These are phyloP conservation scores for Rotaria macrura DNA, from an alignment of 2,888 invertebrate genomes.

Conservation along the genomic window DNA sequence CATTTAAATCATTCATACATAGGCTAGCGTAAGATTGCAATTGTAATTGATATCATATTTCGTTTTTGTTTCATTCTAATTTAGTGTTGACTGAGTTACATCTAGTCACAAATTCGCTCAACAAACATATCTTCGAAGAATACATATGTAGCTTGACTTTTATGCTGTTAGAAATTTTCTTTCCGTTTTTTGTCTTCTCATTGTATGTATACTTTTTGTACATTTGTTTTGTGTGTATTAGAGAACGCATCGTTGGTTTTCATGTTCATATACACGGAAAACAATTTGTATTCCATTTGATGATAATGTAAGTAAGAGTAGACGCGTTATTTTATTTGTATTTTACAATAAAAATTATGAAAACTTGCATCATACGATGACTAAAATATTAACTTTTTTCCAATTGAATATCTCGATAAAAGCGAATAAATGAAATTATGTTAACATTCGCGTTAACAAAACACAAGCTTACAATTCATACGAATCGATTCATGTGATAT, in stretches of 20 bases:
- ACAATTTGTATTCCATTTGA: too few species aligned
- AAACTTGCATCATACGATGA: not conserved
- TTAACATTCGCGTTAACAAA: too few species aligned
- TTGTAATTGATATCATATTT: not conserved
- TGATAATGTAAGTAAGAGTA: not conserved
- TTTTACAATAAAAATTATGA: not conserved
- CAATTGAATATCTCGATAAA: too few species aligned
- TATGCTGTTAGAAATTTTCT: too few species aligned
- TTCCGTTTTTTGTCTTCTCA: too few species aligned
- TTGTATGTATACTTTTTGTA: not conserved
- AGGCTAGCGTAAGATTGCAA: not conserved
- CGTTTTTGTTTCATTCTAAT: not conserved
- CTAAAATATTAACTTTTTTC: too few species aligned
- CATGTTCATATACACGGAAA: not conserved
- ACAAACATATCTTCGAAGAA: too few species aligned
- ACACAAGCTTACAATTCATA: too few species aligned
- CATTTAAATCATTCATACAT: not conserved
- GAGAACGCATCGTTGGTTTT: not conserved
- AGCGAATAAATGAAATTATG: too few species aligned
- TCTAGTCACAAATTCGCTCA: not conserved
- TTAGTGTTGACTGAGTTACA: not conserved
- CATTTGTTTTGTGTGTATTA: not conserved
- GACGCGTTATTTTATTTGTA: not conserved
- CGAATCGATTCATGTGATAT: too few species aligned
- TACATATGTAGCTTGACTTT: too few species aligned